Percentiles rank a stretch among this genome's conserved stretches.
These are phyloP conservation scores for Tyria jacobaeae DNA, from an alignment of 2,888 invertebrate species.

Conservation along the genomic window DNA sequence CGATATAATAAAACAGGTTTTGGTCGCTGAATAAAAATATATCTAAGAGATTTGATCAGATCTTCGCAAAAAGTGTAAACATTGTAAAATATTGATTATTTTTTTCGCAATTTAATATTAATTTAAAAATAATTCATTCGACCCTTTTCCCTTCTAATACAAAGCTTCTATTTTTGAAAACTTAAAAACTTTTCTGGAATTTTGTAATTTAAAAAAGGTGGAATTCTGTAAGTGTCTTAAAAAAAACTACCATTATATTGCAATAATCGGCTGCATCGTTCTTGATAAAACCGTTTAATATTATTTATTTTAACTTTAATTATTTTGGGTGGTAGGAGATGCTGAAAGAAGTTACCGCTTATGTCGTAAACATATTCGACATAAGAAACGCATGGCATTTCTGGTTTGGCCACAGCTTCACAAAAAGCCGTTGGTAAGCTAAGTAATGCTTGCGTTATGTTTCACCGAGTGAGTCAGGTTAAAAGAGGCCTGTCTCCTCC, in stretches of 20 bases:
- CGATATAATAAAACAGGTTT: no score
- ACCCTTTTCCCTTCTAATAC: conserved; percentile 41
- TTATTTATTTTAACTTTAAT: neutral
- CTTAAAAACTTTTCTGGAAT: neutral
- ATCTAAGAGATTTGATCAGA: neutral
- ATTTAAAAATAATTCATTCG: conserved; percentile 35
- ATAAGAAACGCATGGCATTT: no score
- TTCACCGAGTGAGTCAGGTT: no score
- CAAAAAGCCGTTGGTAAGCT: no score
- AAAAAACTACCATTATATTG: neutral
- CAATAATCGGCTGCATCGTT: neutral
- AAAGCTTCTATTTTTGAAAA: conserved; percentile 21
- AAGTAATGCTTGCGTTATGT: no score
- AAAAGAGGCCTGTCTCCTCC: no score
- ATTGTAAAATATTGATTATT: neutral
- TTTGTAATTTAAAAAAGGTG: neutral
- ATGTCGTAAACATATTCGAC: no score
- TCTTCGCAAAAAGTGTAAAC: neutral
- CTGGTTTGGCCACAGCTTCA: neutral
- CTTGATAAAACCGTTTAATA: neutral
- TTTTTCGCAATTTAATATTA: no score
- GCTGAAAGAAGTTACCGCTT: neutral
- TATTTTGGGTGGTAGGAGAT: neutral
- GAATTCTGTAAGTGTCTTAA: neutral
- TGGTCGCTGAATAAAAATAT: no score